Base-by-base conservation (phyloP, 1,140 invertebrate species). In the Philopotamus ludificatus region DNA sequence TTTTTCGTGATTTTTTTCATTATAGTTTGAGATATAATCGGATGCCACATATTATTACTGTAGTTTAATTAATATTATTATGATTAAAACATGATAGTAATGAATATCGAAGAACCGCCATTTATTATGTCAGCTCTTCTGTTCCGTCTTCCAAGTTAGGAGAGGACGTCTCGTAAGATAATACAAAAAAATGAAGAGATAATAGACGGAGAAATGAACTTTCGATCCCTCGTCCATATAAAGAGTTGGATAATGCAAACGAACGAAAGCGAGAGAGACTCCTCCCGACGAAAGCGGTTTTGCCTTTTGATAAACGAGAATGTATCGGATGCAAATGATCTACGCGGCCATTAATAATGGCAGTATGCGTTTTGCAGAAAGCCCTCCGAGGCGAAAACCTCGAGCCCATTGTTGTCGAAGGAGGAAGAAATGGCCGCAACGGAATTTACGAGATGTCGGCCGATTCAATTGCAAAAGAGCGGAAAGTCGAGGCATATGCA, bases 301-400 rank as follows among this genome's bases (percentile, higher is more conserved):
- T 49, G 10, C 16, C 21, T 49, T 21, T 49, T 49, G 12, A 49
- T 18, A 15, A 49, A 15, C 16, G 21, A 18, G 47, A 49, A 18
- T 21, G 10, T 49, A 49, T 49, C 47, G 47, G 16, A 49, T 18
- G 20, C 47, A 49, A 49, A 21, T 21, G 15, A 49, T 49, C 47
- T 49, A 21, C 47, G 47, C 12, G 21, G 47, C 47, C 47, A 49
- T 49, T 49, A 49, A 49, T 49, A 49, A 49, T 18, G 47, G n/a
- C 47, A 20, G 15, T 49, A 21, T 49, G 47, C 47, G 47, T 49
- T 49, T 44, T 15, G 15, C 47, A 21, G 47, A 49, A 15, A 49
- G 21, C 47, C 47, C 47, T 49, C 47, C 28, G 28, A 34, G 28
- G 28, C 28, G 28, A 34, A 34, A 34, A 34, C 28, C 28, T 4